Base-by-base conservation (phyloP, 2,888 invertebrate species). In the Macaria liturata region DNA sequence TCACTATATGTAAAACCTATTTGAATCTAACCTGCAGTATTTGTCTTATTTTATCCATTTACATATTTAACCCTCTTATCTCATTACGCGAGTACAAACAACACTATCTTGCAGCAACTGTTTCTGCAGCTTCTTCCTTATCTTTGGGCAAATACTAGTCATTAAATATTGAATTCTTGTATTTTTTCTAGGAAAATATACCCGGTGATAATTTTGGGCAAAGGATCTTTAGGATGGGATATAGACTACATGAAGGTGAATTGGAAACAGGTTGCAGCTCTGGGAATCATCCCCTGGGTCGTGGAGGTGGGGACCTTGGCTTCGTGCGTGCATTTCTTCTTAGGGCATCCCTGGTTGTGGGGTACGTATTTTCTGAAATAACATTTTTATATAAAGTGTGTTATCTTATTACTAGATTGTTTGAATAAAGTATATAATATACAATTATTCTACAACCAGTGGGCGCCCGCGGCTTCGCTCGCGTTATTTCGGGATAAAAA, bases 141-240 rank as follows among this genome's bases (percentile, higher is more conserved):
- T 52, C 58, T 34, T 20, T 32, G 32, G 20, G 40, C 48, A 52
- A 53, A 54, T 49, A 50, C 50, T 53, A 32, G 20, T 20, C 20
- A 40, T 20, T 47, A 20, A 42, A 47, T 37, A 44, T 54, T 54
- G 37, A 32, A 31, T 40, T 3, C 3, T 55, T 9, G 45, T 6
- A 32, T 49, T 54, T 49, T 51, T 8, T 34, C 6, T 71, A 91
- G 91, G 67, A 88, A 84, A 80, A 80, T 91, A 61, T 90, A 87
- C 62, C 91, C 90, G 32, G 86, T 88, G 3, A 77, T 90, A 44
- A 87, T 91, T 61, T 72, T 91, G 57, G 91, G 91, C 1, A 91
- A 91, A 64, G 88, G 82, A 5, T 86, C 91, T 3, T 68, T 91
- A 31, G 84, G 75, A 0, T 89, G 89, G 89, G 79, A 91, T 60